Base-by-base conservation (phyloP, 2,888 invertebrate genomes). In the Dorcus parallelipipedus region DNA sequence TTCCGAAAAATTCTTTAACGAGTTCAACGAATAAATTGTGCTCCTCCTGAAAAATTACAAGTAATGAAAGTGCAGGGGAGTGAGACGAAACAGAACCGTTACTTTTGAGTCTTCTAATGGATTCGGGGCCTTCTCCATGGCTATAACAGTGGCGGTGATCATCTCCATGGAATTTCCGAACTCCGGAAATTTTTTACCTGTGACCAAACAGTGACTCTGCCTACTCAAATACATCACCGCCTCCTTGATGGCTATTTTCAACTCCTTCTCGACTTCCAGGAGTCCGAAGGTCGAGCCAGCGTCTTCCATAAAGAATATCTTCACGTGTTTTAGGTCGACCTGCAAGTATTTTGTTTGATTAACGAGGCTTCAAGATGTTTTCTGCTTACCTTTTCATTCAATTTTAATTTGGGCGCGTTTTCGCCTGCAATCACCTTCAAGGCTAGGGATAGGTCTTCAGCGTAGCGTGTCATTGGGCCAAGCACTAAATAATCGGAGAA, bases 401-500 rank as follows among this genome's bases (percentile, higher is more conserved):
- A 73, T 2, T 78, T 73, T 48, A 89, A 71, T 39, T 75, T 68
- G 0, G 60, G 55, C 3, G 72, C 73, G 49, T 78, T 78, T 4
- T 77, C 76, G 0, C 82, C 84, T 0, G 84, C 82, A 80, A 91
- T 81, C 2, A 88, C 77, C 67, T 82, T 81, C 66, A 90, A 74
- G 59, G 91, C 78, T 1, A 90, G 80, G 1, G 81, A 75, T 20
- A 97, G 79, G 79, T 96, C 96, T 23, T 82, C 84, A 0, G 90
- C 89, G 70, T 85, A 87, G n/a, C 94, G 83, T 26, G 88, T 81
- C 80, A 96, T 84, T 0, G 95, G 95, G 0, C 89, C 90, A 40
- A 87, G 69, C 0, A 82, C 81, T 23, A 89, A 74, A 70, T 81
- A 83, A 50, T 79, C 76, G 0, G 74, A 64, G 69, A 83, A 85